These are phyloP conservation scores for Drepanosiphum platanoidis DNA, from an alignment of 2,888 invertebrate genomes.

Conservation along the genomic window DNA sequence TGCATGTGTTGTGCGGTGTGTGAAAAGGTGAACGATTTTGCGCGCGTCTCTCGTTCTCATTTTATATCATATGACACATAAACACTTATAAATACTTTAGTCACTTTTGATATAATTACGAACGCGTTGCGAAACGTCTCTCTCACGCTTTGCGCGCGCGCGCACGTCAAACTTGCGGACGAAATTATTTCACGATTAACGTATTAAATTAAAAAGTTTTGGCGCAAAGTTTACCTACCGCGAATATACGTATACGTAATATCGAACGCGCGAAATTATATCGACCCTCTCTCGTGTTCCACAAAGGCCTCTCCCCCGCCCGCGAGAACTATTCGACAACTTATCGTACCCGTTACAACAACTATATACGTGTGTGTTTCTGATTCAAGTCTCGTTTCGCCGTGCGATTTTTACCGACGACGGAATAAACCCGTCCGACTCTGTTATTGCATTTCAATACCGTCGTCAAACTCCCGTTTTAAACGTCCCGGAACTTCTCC, in stretches of 20 bases:
- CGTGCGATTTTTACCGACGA: not conserved
- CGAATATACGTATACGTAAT: too few relatives aligned
- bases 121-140: conserved; percentile 5
- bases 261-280: not conserved
- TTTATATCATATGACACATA: too few relatives aligned
- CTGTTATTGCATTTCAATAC: not conserved
- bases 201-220: conserved; percentile 35
- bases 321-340: conserved; percentile 4
- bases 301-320: too few relatives aligned
- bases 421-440: not conserved
- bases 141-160: not conserved
- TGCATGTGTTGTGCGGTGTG: not conserved
- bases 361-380: not conserved
- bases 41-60: not conserved
- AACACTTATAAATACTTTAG: conserved; percentile 26
- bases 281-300: not conserved
- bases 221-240: not conserved
- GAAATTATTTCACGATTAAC: conserved; percentile 42
- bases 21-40: not conserved
- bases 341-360: too few relatives aligned
- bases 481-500: not conserved
- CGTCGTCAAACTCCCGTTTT: not conserved
- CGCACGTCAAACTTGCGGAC: conserved; percentile 5
- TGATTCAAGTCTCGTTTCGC: not conserved
- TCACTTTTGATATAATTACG: conserved; percentile 30